Evolutionary conservation across 2,888 invertebrate species (phyloP), one percentile per base, ranked within the genome.

Genomic region (Acutogordius australiensis): DNA sequence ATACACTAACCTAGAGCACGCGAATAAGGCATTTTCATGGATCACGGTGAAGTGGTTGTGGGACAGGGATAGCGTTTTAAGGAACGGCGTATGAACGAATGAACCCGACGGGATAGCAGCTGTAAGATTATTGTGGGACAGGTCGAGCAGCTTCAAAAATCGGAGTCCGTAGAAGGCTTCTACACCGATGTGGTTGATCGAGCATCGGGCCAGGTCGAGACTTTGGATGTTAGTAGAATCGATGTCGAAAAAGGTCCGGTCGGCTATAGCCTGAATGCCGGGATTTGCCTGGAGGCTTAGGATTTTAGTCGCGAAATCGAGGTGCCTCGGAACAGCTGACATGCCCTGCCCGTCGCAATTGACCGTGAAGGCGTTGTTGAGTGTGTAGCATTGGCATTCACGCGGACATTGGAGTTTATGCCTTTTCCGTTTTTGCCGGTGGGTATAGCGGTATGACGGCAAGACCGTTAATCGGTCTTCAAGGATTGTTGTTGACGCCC

Each of bases 121-220:
- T 23, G 51, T 51, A 21, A 51, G 26, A 8, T 13, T 4, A 23
- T 51, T 51, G 23, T 23, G 51, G 4, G 51, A 51, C 23, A 51
- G 23, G 23, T 51, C 51, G 4, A 51, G 23, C 4, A 23, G 4
- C 23, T 23, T 8, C 23, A 51, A 51, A 23, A 51, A 51, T 51
- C 51, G 51, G 8, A 51, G 23, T 23, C 51, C 51, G 51, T 51
- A 23, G 23, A 51, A 51, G 4, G 51, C 51, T 51, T 51, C 51
- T 13, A 26, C 23, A 4, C 51, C 51, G 8, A 51, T 51, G 23
- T n/a, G 23, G 26, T 51, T 13, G 26, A 51, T 51, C 4, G 51
- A 51, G 23, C 51, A 51, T n/a, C 23, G 51, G 23, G n/a, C 4
- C 26, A 23, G n/a, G 18, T 4, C 26, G 18, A 51, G 23, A 51